Evolutionary conservation across 2,113 vertebrate species (phyloP).

Genomic region (Anguilla rostrata): DNA sequence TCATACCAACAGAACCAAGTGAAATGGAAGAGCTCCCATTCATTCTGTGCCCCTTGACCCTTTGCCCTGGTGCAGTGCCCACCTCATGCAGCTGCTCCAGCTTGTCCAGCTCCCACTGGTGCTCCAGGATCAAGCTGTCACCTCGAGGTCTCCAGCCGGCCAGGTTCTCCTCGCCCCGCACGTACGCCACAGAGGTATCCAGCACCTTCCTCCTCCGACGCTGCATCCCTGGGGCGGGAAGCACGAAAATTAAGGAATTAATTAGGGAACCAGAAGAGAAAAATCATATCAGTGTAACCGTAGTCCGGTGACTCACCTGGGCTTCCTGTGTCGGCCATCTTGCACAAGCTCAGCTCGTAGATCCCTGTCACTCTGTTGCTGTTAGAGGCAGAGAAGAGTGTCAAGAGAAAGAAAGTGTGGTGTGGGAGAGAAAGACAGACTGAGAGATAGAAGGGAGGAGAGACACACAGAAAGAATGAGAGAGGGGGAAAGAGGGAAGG

Average conservation of each 20-base stretch:
- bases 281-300: not conserved
- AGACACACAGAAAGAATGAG: no score
- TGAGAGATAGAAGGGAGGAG: not conserved
- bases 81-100: conserved; percentile 93
- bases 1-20: not conserved
- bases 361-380: conserved; percentile 95
- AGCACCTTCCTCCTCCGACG: conserved; percentile 87
- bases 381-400: conserved; percentile 37
- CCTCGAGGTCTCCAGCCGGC: conserved; percentile 94
- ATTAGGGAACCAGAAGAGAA: not conserved
- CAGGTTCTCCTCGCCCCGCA: conserved; percentile 93
- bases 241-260: not conserved
- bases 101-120: conserved; percentile 96
- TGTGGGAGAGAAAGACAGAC: not conserved
- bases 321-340: conserved; percentile 93
- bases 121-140: conserved; percentile 93
- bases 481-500: no score
- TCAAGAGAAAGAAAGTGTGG: not conserved
- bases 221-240: conserved; percentile 83
- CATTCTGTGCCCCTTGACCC: not conserved
- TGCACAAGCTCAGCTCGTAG: conserved; percentile 95
- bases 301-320: conserved; percentile 78
- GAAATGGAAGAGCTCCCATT: not conserved
- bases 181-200: conserved; percentile 94
- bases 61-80: not conserved